Percentiles rank a stretch among this genome's conserved stretches.
Evolutionary conservation across 2,888 invertebrate species (phyloP).

Genomic region (Luperina testacea): DNA sequence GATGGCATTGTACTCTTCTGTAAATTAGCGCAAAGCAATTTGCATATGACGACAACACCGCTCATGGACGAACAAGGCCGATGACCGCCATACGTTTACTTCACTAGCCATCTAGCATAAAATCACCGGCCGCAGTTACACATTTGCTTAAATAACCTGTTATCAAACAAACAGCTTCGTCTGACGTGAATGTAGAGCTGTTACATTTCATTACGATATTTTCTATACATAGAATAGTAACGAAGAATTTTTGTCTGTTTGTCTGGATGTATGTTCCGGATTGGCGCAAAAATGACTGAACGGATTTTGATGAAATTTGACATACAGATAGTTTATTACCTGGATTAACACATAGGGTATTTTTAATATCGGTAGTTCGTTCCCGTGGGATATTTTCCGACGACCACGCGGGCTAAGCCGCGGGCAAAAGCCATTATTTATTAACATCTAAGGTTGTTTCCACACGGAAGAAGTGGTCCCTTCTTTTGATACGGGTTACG

Average conservation of each 20-base stretch:
- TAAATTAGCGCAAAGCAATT: slow-evolving; percentile 80
- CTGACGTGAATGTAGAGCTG: slow-evolving; percentile 11
- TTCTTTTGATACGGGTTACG: background rate
- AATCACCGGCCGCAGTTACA: slow-evolving; percentile 71
- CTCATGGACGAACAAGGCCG: slow-evolving; percentile 78
- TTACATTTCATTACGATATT: slow-evolving; percentile 23
- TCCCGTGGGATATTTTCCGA: too few relatives aligned
- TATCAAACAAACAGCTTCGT: slow-evolving; percentile 48
- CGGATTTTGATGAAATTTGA: background rate
- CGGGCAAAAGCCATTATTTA: slow-evolving; percentile 10
- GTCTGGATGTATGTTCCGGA: background rate
- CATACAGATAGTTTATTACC: background rate
- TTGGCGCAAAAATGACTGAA: background rate
- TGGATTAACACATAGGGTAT: too few relatives aligned
- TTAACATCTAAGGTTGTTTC: slow-evolving; percentile 12
- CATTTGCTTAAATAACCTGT: slow-evolving; percentile 66
- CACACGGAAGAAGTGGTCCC: background rate
- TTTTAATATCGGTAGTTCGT: background rate
- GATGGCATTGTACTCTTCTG: slow-evolving; percentile 72
- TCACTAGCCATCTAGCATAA: slow-evolving; percentile 70
- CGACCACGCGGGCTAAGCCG: background rate
- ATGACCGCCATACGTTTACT: slow-evolving; percentile 79
- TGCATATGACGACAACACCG: slow-evolving; percentile 78
- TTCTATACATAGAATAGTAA: background rate
- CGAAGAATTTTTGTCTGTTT: background rate